These are phyloP conservation scores for Danaus chrysippus DNA, from an alignment of 2,888 invertebrate genomes.

Conservation along the genomic window DNA sequence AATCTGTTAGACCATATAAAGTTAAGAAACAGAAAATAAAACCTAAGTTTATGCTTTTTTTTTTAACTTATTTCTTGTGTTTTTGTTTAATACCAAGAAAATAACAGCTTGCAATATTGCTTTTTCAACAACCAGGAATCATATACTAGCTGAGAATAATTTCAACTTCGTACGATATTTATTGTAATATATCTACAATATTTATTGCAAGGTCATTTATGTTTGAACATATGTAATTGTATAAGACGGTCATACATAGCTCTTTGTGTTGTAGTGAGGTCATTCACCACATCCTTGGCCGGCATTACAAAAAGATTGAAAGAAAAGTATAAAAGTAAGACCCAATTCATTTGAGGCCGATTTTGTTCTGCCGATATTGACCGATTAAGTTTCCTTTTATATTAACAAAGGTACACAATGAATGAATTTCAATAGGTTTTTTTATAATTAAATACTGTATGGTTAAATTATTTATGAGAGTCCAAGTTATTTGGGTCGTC, in stretches of 20 bases:
- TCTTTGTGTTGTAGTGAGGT: constrained; percentile 17
- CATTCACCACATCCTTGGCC: constrained; percentile 18
- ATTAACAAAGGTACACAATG: neutral
- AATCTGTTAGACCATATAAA: no score
- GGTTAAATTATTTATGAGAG: constrained; percentile 19
- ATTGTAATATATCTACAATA: neutral
- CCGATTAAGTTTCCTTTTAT: neutral
- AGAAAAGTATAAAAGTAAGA: neutral
- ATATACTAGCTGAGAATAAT: no score
- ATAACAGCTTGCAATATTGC: no score
- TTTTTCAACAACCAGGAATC: no score
- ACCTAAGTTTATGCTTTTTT: no score
- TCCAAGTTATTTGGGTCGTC: constrained; percentile 41
- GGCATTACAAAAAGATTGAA: neutral
- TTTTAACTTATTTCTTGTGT: no score
- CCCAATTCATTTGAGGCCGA: neutral
- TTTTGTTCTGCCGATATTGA: neutral
- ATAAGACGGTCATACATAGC: neutral
- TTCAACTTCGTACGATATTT: no score
- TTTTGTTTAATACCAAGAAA: no score
- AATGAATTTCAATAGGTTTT: neutral
- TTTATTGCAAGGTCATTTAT: constrained; percentile 1
- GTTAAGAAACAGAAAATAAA: no score
- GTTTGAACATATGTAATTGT: neutral
- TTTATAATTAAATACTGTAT: neutral